These are phyloP conservation scores for Stratiomys singularior DNA, from an alignment of 2,888 invertebrate species.

Conservation along the genomic window DNA sequence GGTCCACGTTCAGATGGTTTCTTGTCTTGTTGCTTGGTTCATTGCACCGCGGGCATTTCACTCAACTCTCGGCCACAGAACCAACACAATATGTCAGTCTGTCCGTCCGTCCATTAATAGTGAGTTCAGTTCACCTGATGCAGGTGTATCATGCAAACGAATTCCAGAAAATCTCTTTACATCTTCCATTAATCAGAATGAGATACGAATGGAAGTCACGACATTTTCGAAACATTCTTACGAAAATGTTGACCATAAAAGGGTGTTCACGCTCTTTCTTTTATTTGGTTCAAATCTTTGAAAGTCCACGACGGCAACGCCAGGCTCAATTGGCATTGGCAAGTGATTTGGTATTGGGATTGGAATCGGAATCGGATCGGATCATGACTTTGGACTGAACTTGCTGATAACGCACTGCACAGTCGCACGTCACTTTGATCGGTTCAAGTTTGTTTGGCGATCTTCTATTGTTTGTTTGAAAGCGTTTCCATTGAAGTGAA, in stretches of 20 bases:
- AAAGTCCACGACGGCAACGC: neutral
- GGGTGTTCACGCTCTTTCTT: slow-evolving; percentile 37
- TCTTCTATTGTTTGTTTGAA: neutral
- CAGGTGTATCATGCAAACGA: slow-evolving; percentile 45
- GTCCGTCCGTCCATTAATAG: neutral
- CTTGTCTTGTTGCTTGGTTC: slow-evolving; percentile 22
- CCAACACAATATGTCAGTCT: slow-evolving; percentile 25
- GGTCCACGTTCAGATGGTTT: neutral
- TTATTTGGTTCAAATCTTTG: neutral
- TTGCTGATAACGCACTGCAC: slow-evolving; percentile 14
- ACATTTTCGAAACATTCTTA: slow-evolving; percentile 40
- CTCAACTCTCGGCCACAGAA: neutral
- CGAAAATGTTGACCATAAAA: slow-evolving; percentile 23
- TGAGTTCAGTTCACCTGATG: slow-evolving; percentile 39
- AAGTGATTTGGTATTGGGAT: neutral
- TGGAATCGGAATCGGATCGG: neutral
- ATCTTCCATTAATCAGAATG: slow-evolving; percentile 45
- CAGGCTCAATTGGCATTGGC: neutral
- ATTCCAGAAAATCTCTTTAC: slow-evolving; percentile 38
- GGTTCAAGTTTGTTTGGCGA: neutral
- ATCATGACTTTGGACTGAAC: slow-evolving; percentile 20
- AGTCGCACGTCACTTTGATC: neutral
- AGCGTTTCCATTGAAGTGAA: neutral
- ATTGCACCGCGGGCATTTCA: slow-evolving; percentile 38
- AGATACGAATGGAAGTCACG: slow-evolving; percentile 47